Evolutionary conservation across 1,140 invertebrate genomes (phyloP).

Genomic region (Coptotermes formosanus): DNA sequence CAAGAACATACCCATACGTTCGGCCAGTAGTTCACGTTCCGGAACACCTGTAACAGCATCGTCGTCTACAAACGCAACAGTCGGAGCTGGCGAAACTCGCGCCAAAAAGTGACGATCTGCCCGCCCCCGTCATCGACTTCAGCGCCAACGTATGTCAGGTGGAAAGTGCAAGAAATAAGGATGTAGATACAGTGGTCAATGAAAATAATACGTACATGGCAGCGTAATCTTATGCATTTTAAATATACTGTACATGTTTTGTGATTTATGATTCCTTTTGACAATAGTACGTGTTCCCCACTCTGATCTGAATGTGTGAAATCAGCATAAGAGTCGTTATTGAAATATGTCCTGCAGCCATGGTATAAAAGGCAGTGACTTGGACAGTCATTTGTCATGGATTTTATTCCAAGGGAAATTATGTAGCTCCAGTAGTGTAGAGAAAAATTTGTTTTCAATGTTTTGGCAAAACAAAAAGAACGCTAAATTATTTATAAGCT

Average conservation of each 20-base stretch:
- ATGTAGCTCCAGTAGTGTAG: not conserved
- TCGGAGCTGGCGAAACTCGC: slow-evolving; percentile 33
- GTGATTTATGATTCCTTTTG: not conserved
- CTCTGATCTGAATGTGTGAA: not conserved
- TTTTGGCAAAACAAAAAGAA: not conserved
- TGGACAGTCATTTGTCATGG: not conserved
- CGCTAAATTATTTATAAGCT: not conserved
- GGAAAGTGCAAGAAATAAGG: slow-evolving; percentile 20
- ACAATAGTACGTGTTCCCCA: not conserved
- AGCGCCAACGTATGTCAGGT: slow-evolving; percentile 21
- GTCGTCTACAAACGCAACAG: slow-evolving; percentile 18
- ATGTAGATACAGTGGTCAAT: not conserved
- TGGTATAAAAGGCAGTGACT: not conserved
- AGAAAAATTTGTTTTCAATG: not conserved
- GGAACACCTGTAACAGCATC: slow-evolving; percentile 29
- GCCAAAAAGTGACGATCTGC: slow-evolving; percentile 32
- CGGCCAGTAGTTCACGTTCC: slow-evolving; percentile 35
- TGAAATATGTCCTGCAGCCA: not conserved
- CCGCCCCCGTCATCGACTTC: slow-evolving; percentile 25
- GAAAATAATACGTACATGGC: not conserved
- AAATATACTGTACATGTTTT: not conserved
- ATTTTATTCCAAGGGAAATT: not conserved
- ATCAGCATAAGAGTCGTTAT: not conserved
- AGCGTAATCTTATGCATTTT: slow-evolving; percentile 8
- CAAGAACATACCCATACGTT: slow-evolving; percentile 28